Percentiles rank a stretch among this genome's conserved stretches.
Conservation (phyloP, 2,797 vertebrate species). For the Coccyzus lansbergi region DNA sequence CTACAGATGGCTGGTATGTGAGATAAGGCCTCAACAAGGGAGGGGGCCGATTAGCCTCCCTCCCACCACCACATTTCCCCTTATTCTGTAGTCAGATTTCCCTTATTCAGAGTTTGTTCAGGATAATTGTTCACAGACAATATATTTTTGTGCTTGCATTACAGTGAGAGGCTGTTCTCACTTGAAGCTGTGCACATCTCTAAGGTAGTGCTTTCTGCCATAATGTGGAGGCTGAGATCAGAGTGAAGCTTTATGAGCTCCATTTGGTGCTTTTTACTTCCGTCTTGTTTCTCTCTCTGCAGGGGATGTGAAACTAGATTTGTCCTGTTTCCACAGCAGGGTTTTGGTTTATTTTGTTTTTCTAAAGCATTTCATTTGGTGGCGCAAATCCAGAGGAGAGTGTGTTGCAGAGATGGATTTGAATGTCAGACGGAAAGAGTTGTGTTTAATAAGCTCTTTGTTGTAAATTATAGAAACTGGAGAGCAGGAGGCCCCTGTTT, state of each 20-base stretch:
- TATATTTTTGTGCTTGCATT: constrained; percentile 58
- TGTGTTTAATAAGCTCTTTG: constrained; percentile 72
- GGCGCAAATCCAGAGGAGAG: constrained; percentile 71
- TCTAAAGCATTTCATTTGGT: constrained; percentile 74
- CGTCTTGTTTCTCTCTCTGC: constrained; percentile 71
- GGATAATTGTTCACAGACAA: constrained; percentile 64
- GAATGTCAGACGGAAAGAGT: constrained; percentile 72
- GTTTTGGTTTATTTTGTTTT: constrained; percentile 78
- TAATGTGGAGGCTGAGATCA: constrained; percentile 74
- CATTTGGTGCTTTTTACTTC: constrained; percentile 72
- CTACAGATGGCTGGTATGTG: constrained; percentile 5
- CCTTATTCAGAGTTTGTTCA: constrained; percentile 56
- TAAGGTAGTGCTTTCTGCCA: constrained; percentile 72
- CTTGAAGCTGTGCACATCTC: constrained; percentile 66
- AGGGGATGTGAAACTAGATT: constrained; percentile 73
- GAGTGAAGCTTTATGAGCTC: constrained; percentile 62
- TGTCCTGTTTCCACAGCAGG: constrained; percentile 74
- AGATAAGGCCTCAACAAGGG: constrained; percentile 23
- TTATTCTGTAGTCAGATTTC: constrained; percentile 44
- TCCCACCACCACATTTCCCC: background rate
- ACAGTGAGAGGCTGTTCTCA: constrained; percentile 57
- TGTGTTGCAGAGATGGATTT: constrained; percentile 72
- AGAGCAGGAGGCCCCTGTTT: constrained; percentile 43
- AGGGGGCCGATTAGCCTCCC: background rate
- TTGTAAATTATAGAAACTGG: constrained; percentile 63